A percentile compares a stretch with the other conserved stretches of the same genome.
phyloP scores from a whole-genome alignment of 1,140 invertebrate genomes.

The Drosophila paulistorum region DNA sequence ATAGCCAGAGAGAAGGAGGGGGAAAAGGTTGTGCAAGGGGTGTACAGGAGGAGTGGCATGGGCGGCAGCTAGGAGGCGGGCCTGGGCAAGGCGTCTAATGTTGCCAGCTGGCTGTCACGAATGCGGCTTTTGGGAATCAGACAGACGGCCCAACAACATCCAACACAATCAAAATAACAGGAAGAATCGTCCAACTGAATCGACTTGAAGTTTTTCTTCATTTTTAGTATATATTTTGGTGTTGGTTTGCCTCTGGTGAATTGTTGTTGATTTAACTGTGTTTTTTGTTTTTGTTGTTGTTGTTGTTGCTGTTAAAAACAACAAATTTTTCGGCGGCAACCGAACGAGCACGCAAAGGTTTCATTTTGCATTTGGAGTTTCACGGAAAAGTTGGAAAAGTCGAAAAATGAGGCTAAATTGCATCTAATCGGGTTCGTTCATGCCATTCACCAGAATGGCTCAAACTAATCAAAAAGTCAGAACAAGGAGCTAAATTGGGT shows the following conservation, averaged over 20 bases:
- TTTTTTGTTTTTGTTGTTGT: constrained; percentile 29
- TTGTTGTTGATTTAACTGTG: constrained; percentile 57
- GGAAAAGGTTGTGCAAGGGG: neutral
- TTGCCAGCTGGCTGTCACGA: constrained; percentile 71
- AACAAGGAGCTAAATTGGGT: no score
- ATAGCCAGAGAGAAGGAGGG: neutral
- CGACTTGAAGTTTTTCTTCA: constrained; percentile 50
- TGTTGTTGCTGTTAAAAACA: constrained; percentile 58
- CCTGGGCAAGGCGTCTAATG: constrained; percentile 1
- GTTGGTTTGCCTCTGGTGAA: constrained; percentile 22
- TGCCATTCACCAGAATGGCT: neutral
- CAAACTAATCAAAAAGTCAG: neutral
- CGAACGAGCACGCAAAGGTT: constrained; percentile 68
- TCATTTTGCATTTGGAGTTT: constrained; percentile 61
- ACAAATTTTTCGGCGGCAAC: constrained; percentile 58
- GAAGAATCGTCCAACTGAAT: constrained; percentile 75
- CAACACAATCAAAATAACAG: constrained; percentile 50
- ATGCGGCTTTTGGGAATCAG: constrained; percentile 51
- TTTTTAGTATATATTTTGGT: neutral
- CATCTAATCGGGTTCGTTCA: neutral
- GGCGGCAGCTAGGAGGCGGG: neutral
- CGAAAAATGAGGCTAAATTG: constrained; percentile 8
- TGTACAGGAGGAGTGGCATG: constrained; percentile 7
- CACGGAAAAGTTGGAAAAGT: constrained; percentile 36
- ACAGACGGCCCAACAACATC: constrained; percentile 40